Conservation (phyloP, 2,888 invertebrate genomes). For the Lochmaea capreae region DNA sequence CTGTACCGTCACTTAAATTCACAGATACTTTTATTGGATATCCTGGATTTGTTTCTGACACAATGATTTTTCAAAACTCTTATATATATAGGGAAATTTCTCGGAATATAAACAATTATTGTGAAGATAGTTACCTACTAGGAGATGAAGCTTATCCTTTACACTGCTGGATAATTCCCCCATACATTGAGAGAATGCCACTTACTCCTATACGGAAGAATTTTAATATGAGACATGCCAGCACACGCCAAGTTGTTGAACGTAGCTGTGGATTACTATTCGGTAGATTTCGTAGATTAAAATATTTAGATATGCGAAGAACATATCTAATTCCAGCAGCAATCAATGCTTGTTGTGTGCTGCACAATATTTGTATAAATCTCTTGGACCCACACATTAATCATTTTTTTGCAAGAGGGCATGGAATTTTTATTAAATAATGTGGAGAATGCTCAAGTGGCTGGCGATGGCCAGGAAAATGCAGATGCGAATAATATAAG, state of each 20-base stretch:
- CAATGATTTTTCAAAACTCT: no score
- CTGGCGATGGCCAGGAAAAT: no score
- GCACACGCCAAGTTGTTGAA: slow-evolving; percentile 48
- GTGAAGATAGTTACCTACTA: slow-evolving; percentile 10
- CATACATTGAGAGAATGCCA: slow-evolving; percentile 46
- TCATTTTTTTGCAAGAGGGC: no score
- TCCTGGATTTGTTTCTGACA: no score
- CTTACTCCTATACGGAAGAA: slow-evolving; percentile 35
- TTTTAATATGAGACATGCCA: slow-evolving; percentile 40
- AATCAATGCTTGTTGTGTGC: slow-evolving; percentile 12
- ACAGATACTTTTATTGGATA: no score
- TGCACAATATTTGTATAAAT: slow-evolving; percentile 15
- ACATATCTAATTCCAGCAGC: slow-evolving; percentile 47
- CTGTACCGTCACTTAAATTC: no score
- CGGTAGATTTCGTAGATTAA: slow-evolving; percentile 39
- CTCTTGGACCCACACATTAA: no score
- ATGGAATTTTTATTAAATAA: no score
- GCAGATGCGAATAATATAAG: no score
- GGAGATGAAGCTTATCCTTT: slow-evolving; percentile 43
- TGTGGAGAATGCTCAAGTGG: no score
- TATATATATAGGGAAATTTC: neutral
- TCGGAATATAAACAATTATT: slow-evolving; percentile 14
- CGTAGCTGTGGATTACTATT: slow-evolving; percentile 45
- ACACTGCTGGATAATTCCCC: slow-evolving; percentile 45
- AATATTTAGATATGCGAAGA: slow-evolving; percentile 50